Base-by-base conservation (phyloP, 2,888 invertebrate species). In the Ennomos fuscantarius region DNA sequence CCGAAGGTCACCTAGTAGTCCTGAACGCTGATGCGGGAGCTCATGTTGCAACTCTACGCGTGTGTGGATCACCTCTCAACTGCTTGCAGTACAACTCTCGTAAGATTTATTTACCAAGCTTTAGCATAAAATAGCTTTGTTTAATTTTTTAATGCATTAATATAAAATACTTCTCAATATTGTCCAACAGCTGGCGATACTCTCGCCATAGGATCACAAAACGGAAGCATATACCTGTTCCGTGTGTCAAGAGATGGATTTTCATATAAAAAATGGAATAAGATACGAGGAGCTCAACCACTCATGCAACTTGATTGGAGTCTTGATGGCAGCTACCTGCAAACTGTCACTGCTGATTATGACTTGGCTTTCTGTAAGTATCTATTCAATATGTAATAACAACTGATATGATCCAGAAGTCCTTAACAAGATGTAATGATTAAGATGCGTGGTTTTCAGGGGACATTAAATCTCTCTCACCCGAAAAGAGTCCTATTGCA, bases 261-360 rank as follows among this genome's bases (percentile, higher is more conserved):
- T 80, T 96, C 97, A 0, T 98, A 97, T 84, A 97, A 97, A 79
- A 97, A 97, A 78, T 96, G 96, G 10, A 97, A 97, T 78, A 97
- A 97, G 87, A 97, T 97, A 59, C 93, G 97, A 11, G 97, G 97
- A 0, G 95, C 96, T 0, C 97, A 97, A 76, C 96, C 97, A 0
- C 90, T 98, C 3, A 95, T 96, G 59, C 97, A 97, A 74, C 87
- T 98, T 51, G 98, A 98, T 81, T 98, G 98, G 98, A 97, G 98
- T 81, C 94, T 96, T 39, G 98, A 98, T 78, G 96, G 97, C 55
- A 95, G 95, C 79, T 97, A 95, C 79, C 88, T 98, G 56, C 98
- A 98, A 88, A 96, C 97, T 0, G 97, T 97, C 50, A 97, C 98
- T 11, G 96, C 96, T 57, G 98, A 98, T 80, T 97, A 97, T 72